A percentile compares a stretch with the other conserved stretches of the same genome.
phyloP scores from a whole-genome alignment of 2,797 vertebrate genomes.

The Gallinago solitaria region DNA sequence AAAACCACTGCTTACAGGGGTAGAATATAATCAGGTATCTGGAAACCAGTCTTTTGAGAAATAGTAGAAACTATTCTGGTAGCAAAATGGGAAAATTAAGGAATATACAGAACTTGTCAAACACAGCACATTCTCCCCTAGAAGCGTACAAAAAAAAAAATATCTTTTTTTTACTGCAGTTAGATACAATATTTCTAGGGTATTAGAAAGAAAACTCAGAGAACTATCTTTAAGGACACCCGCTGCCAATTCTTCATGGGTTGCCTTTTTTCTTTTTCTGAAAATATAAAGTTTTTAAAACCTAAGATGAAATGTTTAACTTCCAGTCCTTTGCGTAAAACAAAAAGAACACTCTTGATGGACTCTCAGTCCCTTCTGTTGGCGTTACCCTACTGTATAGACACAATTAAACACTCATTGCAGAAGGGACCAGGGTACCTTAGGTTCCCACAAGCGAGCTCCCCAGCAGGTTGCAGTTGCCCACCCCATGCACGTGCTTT shows the following conservation, averaged over 20 bases:
- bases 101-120: neutral
- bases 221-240: neutral
- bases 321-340: neutral
- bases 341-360: neutral
- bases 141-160: neutral
- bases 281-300: neutral
- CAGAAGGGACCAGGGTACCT: neutral
- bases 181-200: neutral
- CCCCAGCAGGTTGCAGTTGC: fast-evolving
- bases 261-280: neutral
- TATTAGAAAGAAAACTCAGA: neutral
- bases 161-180: neutral
- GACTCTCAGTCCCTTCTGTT: neutral
- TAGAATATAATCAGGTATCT: neutral
- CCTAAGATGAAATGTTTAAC: neutral
- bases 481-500: neutral
- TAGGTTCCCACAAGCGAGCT: fast-evolving
- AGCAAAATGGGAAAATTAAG: neutral
- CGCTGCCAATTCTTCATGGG: neutral
- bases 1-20: neutral
- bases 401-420: neutral
- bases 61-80: neutral
- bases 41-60: neutral
- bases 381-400: neutral
- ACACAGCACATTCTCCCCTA: neutral